Evolutionary conservation across 2,797 vertebrate genomes (phyloP).

Genomic region (Sebastes umbrosus): DNA sequence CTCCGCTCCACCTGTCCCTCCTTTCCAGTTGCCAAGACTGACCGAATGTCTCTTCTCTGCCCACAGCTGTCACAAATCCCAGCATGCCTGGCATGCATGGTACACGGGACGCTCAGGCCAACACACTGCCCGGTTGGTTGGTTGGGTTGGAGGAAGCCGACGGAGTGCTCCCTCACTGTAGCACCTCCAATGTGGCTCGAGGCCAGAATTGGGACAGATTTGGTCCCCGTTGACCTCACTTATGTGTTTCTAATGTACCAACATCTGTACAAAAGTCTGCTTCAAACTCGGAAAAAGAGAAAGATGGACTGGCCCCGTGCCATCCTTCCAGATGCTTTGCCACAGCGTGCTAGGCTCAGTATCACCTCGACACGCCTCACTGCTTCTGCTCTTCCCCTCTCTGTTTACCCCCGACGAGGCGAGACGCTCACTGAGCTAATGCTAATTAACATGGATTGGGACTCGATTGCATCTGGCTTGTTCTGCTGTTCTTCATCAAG

Average conservation of each 20-base stretch:
- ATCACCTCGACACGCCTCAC: constrained; percentile 47
- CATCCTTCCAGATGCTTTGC: constrained; percentile 71
- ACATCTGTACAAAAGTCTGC: constrained; percentile 58
- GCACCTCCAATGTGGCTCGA: constrained; percentile 24
- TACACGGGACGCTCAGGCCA: constrained; percentile 38
- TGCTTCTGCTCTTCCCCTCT: constrained; percentile 24
- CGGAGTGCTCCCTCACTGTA: constrained; percentile 14
- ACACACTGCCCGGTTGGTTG: constrained; percentile 27
- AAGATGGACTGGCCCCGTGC: constrained; percentile 50
- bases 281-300: not conserved
- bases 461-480: constrained; percentile 54
- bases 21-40: constrained; percentile 68
- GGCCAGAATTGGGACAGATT: constrained; percentile 12
- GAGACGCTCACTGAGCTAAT: constrained; percentile 51
- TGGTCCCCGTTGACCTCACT: constrained; percentile 32
- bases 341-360: constrained; percentile 21
- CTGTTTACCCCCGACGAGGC: constrained; percentile 38
- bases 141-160: constrained; percentile 15
- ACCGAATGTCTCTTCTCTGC: constrained; percentile 59
- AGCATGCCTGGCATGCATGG: constrained; percentile 60
- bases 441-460: constrained; percentile 66
- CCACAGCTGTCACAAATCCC: constrained; percentile 76
- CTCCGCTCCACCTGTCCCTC: constrained; percentile 72
- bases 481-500: constrained; percentile 27
- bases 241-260: constrained; percentile 34